Evolutionary conservation across 2,888 invertebrate genomes (phyloP), one percentile per base, ranked within the genome.

Genomic region (Apotomis turbidana): DNA sequence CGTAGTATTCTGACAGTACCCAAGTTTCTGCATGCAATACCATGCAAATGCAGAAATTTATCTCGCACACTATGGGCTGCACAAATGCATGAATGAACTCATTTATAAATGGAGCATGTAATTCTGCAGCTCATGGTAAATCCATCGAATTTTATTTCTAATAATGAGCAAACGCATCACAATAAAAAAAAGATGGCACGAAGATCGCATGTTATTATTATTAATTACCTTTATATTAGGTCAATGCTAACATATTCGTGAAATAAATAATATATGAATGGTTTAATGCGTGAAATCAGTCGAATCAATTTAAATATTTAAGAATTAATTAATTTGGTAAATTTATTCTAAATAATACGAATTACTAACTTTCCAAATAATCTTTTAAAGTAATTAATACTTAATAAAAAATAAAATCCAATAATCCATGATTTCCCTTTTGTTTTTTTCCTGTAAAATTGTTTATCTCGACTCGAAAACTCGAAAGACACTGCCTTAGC

Each of bases 251-350:
- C 6, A 57, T 57, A 57, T 4, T 64, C 1, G 46, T 66, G 13
- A 57, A 66, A 66, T 66, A 57, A 66, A 66, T 66, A 54, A 57
- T 27, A 27, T 12, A 41, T 57, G 46, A 46, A 57, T 46, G 46
- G 44, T 41, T 41, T 41, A 41, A 64, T 44, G 15, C 12, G 41
- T 51, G n/a, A 55, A 27, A 27, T 36, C 46, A 36, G 55, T 57
- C 55, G 0, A 36, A 55, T 13, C 46, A 12, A 38, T 63, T 63
- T 52, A 10, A 49, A 13, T 0, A 38, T 38, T 38, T 15, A 38
- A 15, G n/a, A 38, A n/a, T 44, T 41, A 6, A 44, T 27, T 6
- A 6, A n/a, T 51, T 38, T 62, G 51, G 13, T n/a, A n/a, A 36
- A 51, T 62, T 62, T 62, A 51, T 64, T 64, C 54, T 41, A 44